phyloP scores from a whole-genome alignment of 2,888 invertebrate genomes.

The Oscheius myriophilus region DNA sequence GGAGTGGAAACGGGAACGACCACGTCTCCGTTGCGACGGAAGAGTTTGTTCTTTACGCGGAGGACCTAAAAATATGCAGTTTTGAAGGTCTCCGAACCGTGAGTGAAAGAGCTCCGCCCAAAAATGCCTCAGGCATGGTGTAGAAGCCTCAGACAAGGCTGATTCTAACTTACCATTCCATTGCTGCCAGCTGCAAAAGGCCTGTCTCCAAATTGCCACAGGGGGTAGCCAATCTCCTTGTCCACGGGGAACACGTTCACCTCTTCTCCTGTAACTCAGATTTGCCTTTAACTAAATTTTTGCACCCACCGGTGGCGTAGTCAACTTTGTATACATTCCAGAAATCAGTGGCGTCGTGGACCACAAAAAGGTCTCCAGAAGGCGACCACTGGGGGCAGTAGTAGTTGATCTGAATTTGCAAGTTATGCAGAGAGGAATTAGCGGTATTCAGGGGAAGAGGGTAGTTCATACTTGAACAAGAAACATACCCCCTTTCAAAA shows the following conservation, averaged over 20 bases:
- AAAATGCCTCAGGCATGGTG: too few species aligned
- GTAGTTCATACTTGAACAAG: too few species aligned
- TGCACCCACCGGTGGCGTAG: conserved; percentile 16
- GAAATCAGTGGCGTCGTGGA: conserved; percentile 71
- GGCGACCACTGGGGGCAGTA: conserved; percentile 71
- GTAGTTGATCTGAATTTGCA: conserved; percentile 61
- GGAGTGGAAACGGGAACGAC: conserved; percentile 34
- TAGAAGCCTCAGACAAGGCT: too few species aligned
- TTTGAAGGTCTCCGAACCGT: not conserved
- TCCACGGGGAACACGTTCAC: conserved; percentile 43
- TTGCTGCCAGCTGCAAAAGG: conserved; percentile 35
- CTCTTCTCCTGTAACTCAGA: conserved; percentile 19
- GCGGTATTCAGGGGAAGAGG: too few species aligned
- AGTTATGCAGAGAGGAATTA: too few species aligned
- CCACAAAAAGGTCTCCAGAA: conserved; percentile 68
- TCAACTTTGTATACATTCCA: conserved; percentile 72
- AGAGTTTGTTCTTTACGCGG: conserved; percentile 6
- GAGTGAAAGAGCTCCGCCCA: too few species aligned
- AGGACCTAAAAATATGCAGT: conserved; percentile 10
- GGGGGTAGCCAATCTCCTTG: conserved; percentile 52
- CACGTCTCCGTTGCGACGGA: conserved; percentile 12
- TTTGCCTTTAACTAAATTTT: not conserved
- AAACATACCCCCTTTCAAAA: too few species aligned
- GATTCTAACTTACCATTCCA: conserved; percentile 17
- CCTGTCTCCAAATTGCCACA: conserved; percentile 55